These are phyloP conservation scores for Thecocarcelia acutangulata DNA, from an alignment of 2,888 invertebrate species.

Conservation along the genomic window DNA sequence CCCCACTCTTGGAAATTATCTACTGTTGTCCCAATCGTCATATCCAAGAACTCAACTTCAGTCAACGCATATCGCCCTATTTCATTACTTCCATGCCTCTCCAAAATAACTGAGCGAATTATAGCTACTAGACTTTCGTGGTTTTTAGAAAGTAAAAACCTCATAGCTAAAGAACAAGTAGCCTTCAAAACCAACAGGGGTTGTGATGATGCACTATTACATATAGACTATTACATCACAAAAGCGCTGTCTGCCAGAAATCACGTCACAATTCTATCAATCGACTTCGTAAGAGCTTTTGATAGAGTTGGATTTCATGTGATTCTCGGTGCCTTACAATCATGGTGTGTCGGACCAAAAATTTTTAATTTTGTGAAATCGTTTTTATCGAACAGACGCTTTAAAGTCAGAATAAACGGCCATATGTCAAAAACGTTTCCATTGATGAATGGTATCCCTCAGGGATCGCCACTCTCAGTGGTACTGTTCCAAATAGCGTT, in stretches of 20 bases:
- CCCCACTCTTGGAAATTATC: conserved; percentile 39
- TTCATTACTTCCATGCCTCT: conserved; percentile 31
- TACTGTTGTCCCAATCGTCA: conserved; percentile 35
- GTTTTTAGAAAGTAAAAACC: conserved; percentile 23
- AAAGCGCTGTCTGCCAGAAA: conserved; percentile 32
- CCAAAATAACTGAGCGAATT: conserved; percentile 47
- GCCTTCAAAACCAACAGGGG: conserved; percentile 30
- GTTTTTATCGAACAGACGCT: conserved; percentile 25
- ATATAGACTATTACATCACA: conserved; percentile 14
- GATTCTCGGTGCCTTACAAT: conserved; percentile 20
- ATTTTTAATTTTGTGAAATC: conserved; percentile 20
- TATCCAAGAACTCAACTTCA: conserved; percentile 6
- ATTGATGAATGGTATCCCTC: conserved; percentile 51
- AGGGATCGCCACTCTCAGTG: conserved; percentile 56
- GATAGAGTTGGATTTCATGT: conserved; percentile 64
- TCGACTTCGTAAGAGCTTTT: conserved; percentile 62
- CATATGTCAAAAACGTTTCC: conserved; percentile 19
- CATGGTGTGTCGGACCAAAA: conserved; percentile 31
- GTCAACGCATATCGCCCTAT: conserved; percentile 37
- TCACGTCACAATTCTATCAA: conserved; percentile 46
- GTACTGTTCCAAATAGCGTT: conserved; percentile 56
- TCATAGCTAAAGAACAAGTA: conserved; percentile 35
- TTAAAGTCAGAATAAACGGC: conserved; percentile 35
- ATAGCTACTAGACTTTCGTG: conserved; percentile 40
- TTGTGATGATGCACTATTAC: conserved; percentile 33